phyloP scores from a whole-genome alignment of 2,797 vertebrate species.

The Chelon auratus region DNA sequence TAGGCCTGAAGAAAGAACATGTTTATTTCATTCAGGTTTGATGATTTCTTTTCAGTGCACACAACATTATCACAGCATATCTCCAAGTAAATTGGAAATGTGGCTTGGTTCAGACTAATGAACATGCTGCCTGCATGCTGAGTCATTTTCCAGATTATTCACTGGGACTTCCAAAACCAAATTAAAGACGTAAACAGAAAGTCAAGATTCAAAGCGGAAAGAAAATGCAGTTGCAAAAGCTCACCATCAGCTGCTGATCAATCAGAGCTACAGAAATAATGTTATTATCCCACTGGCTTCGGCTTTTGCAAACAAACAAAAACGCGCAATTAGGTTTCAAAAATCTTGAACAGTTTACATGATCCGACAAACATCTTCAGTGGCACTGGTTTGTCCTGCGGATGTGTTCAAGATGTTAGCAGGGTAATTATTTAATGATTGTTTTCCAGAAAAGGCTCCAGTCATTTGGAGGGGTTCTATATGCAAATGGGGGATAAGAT shows the following conservation, averaged over 20 bases:
- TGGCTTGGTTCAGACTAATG: background rate
- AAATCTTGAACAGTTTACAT: slow-evolving; percentile 40
- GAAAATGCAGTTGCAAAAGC: slow-evolving; percentile 5
- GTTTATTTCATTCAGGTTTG: background rate
- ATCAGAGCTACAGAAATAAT: slow-evolving; percentile 39
- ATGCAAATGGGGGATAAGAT: slow-evolving; percentile 62
- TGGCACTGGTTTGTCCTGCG: slow-evolving; percentile 49
- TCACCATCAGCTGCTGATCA: slow-evolving; percentile 39
- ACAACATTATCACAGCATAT: background rate
- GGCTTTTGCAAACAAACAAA: slow-evolving; percentile 41
- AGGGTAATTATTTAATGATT: slow-evolving; percentile 46
- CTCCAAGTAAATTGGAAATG: background rate
- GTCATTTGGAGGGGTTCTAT: slow-evolving; percentile 35
- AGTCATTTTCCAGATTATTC: background rate
- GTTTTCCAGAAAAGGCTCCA: slow-evolving; percentile 42
- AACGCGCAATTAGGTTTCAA: slow-evolving; percentile 53
- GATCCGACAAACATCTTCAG: slow-evolving; percentile 59
- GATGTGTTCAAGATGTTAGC: slow-evolving; percentile 65
- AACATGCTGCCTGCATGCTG: slow-evolving; percentile 1
- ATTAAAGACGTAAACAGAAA: slow-evolving; percentile 28
- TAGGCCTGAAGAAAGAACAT: background rate
- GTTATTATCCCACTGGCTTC: slow-evolving; percentile 34
- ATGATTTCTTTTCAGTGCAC: background rate
- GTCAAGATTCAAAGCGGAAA: background rate
- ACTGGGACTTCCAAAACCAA: background rate